Conservation (phyloP, 2,113 vertebrate species). For the Phycodurus eques region DNA sequence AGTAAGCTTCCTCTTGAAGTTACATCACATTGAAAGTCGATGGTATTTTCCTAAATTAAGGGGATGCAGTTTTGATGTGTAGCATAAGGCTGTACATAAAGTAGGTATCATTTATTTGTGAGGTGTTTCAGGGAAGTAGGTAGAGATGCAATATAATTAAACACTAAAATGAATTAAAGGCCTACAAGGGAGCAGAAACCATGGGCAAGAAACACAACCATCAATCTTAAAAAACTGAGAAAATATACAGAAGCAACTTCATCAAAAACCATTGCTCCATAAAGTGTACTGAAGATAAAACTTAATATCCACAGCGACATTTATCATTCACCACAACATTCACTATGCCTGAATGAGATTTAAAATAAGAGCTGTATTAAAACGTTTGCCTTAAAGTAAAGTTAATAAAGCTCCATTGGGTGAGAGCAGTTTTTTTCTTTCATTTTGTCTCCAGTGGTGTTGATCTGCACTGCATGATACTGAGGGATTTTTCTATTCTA, state of each 20-base stretch:
- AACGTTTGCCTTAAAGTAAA: background rate
- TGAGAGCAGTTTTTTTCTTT: too few relatives aligned
- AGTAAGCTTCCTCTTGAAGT: constrained; percentile 26
- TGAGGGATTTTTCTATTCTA: too few relatives aligned
- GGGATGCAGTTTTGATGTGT: constrained; percentile 8
- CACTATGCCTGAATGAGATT: background rate
- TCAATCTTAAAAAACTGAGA: background rate
- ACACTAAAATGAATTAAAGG: background rate
- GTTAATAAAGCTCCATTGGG: background rate
- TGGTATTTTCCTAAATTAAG: constrained; percentile 39
- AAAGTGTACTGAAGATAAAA: background rate
- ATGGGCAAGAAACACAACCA: background rate
- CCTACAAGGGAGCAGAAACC: background rate
- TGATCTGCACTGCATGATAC: too few relatives aligned
- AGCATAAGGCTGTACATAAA: background rate
- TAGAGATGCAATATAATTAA: background rate
- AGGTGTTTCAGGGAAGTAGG: background rate
- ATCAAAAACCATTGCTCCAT: background rate
- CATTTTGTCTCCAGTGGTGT: too few relatives aligned
- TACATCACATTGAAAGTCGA: constrained; percentile 28
- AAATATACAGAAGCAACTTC: background rate
- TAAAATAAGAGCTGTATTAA: background rate
- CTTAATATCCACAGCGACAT: background rate
- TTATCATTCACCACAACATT: background rate
- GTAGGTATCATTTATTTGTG: background rate